A percentile compares a stretch with the other conserved stretches of the same genome.
These are phyloP conservation scores for Carpatolechia fugitivella DNA, from an alignment of 2,888 invertebrate species.

Conservation along the genomic window DNA sequence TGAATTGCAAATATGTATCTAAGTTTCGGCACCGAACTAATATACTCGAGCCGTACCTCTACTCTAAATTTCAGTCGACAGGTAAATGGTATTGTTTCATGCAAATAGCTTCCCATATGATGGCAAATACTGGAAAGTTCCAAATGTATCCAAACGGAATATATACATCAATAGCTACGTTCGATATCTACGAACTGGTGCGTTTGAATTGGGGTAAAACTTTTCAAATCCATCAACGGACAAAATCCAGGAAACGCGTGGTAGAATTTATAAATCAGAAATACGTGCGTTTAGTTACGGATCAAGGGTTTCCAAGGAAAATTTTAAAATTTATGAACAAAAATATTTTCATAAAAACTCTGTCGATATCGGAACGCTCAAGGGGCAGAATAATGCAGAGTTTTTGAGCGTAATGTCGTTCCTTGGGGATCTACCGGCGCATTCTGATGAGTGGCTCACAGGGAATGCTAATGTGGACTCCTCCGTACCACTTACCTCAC, in stretches of 20 bases:
- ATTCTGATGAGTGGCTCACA: conserved; percentile 44
- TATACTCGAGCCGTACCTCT: conserved; percentile 16
- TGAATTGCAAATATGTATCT: conserved; percentile 53
- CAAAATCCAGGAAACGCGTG: not conserved
- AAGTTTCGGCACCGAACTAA: conserved; percentile 43
- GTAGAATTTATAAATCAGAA: not conserved
- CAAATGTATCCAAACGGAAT: not conserved
- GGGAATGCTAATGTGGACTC: conserved; percentile 39
- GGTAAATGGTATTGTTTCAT: conserved; percentile 15
- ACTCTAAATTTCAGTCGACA: conserved; percentile 1
- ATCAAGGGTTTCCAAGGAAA: not conserved
- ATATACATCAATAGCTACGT: not conserved
- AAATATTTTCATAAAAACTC: not conserved
- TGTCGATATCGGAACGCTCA: conserved; percentile 5
- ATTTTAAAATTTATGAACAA: not conserved
- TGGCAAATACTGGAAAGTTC: conserved; percentile 1
- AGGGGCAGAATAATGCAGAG: conserved; percentile 20
- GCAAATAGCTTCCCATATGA: conserved; percentile 9
- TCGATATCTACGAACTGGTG: not conserved
- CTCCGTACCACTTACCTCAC: not conserved
- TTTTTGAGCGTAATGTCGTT: conserved; percentile 49
- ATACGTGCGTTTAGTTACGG: not conserved
- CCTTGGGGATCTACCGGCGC: conserved; percentile 34
- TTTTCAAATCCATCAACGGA: not conserved
- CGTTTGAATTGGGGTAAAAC: not conserved